phyloP scores from a whole-genome alignment of 2,797 vertebrate genomes.

The Trachurus trachurus region DNA sequence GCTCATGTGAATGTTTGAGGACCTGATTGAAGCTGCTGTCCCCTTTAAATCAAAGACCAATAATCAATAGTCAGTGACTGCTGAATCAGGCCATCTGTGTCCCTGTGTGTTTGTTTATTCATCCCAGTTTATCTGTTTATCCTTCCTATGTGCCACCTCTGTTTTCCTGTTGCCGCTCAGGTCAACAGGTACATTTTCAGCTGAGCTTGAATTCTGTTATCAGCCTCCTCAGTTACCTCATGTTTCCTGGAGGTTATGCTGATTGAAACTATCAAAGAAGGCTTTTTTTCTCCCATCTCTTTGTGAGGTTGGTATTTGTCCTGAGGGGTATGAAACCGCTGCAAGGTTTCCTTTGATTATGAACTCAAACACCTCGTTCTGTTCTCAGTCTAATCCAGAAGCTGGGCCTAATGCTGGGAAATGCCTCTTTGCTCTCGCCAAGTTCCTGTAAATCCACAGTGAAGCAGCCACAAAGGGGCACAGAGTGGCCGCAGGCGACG shows the following conservation, averaged over 20 bases:
- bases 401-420: conserved; percentile 32
- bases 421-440: conserved; percentile 23
- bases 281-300: neutral
- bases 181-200: neutral
- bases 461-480: neutral
- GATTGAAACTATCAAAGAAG: neutral
- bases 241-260: conserved; percentile 5
- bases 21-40: conserved; percentile 13
- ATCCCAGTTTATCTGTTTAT: conserved; percentile 7
- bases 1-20: neutral
- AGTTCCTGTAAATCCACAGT: conserved; percentile 19
- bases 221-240: conserved; percentile 3
- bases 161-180: conserved; percentile 1
- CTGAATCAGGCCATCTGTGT: conserved; percentile 36
- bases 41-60: conserved; percentile 39
- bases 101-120: neutral
- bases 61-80: conserved; percentile 50
- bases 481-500: neutral
- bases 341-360: conserved; percentile 33
- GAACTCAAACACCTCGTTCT: conserved; percentile 48
- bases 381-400: conserved; percentile 51
- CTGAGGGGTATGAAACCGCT: conserved; percentile 15
- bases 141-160: neutral
- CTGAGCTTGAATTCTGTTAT: conserved; percentile 24
- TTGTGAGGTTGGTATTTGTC: conserved; percentile 3